Percentiles rank a stretch among this genome's conserved stretches.
Evolutionary conservation across 2,113 vertebrate genomes (phyloP).

Genomic region (Equus quagga): DNA sequence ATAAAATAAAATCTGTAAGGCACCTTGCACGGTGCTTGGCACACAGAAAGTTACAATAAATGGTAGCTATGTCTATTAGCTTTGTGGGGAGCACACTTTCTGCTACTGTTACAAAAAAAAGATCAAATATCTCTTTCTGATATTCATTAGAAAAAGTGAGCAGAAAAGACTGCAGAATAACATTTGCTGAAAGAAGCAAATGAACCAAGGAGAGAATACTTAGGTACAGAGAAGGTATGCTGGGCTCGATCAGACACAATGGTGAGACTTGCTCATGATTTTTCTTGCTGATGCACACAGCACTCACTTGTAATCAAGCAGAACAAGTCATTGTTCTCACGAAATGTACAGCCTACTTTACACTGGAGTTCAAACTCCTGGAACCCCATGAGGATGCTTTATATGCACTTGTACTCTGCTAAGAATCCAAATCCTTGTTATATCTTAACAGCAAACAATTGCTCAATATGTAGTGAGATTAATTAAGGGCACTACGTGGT

Average conservation of each 20-base stretch:
- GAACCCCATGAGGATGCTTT: background rate
- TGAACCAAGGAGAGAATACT: background rate
- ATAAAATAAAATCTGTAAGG: background rate
- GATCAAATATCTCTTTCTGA: background rate
- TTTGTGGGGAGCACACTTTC: background rate
- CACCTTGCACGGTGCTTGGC: background rate
- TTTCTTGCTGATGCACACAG: background rate
- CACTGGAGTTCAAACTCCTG: background rate
- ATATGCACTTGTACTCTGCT: background rate
- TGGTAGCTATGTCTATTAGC: background rate
- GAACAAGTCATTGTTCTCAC: background rate
- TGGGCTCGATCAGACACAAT: background rate
- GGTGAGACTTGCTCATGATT: background rate
- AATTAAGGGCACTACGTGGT: background rate
- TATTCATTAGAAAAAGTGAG: background rate
- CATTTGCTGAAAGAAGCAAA: constrained; percentile 11
- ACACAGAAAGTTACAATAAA: background rate
- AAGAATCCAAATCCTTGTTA: background rate
- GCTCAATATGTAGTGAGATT: background rate
- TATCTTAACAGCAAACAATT: background rate
- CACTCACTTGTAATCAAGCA: background rate
- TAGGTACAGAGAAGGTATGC: background rate
- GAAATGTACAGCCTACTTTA: background rate
- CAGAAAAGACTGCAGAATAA: background rate
- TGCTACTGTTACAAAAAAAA: background rate